These are phyloP conservation scores for Discoglossus pictus DNA, from an alignment of 2,797 vertebrate species.

Conservation along the genomic window DNA sequence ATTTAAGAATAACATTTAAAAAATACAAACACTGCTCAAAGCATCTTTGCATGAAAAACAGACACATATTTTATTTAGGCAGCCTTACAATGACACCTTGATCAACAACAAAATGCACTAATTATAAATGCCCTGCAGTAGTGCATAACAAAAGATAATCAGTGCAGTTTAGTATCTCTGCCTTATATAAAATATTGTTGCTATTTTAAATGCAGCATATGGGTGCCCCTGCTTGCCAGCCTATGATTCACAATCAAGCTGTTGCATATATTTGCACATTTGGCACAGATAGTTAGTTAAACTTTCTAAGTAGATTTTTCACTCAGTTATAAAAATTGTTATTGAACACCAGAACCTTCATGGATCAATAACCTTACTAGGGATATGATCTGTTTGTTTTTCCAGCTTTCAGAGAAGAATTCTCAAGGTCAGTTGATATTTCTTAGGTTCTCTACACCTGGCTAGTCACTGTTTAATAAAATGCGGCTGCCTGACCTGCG, in stretches of 20 bases:
- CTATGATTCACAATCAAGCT: conserved; percentile 45
- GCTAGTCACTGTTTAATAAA: conserved; percentile 1
- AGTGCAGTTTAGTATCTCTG: conserved; percentile 9
- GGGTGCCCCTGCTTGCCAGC: conserved; percentile 19
- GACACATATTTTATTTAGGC: too few relatives aligned
- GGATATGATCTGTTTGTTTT: conserved; percentile 23
- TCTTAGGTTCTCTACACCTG: conserved; percentile 1
- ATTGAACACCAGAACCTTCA: background rate
- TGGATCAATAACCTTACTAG: background rate
- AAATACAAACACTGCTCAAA: too few relatives aligned
- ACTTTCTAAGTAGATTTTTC: conserved; percentile 7
- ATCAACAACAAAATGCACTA: background rate
- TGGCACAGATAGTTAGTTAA: conserved; percentile 22
- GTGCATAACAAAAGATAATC: conserved; percentile 21
- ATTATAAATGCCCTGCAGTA: background rate
- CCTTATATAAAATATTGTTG: conserved; percentile 13
- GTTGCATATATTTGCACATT: conserved; percentile 38
- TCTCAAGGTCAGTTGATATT: background rate
- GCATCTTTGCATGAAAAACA: too few relatives aligned
- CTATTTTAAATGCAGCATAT: conserved; percentile 36
- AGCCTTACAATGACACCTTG: too few relatives aligned
- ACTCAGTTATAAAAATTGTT: background rate
- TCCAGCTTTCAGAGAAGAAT: background rate
- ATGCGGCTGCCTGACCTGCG: background rate
- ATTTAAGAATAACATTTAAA: too few relatives aligned